Evolutionary conservation across 2,797 vertebrate genomes (phyloP).

Genomic region (Meriones psammophilus): DNA sequence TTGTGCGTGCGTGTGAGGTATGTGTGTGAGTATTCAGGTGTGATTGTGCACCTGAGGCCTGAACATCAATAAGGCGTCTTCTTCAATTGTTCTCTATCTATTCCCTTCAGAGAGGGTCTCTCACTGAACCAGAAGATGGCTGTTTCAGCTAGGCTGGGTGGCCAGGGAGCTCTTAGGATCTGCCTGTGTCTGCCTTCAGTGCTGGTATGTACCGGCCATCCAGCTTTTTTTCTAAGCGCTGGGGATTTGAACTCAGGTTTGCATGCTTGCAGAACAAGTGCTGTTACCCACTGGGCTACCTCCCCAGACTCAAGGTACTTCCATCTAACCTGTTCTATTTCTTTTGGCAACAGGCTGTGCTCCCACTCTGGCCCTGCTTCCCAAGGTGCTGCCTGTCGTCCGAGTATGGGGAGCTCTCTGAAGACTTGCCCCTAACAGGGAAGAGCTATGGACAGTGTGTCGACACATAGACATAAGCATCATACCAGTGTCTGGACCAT

Average conservation of each 20-base stretch:
- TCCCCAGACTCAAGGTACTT: background rate
- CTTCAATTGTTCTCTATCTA: background rate
- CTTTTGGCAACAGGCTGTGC: background rate
- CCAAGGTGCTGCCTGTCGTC: background rate
- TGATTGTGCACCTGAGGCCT: too few species aligned
- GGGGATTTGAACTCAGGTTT: background rate
- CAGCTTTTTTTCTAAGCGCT: background rate
- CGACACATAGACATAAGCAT: background rate
- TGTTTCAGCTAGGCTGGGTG: background rate
- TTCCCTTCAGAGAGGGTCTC: background rate
- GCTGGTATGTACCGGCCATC: background rate
- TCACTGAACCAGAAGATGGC: background rate
- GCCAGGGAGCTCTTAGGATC: background rate
- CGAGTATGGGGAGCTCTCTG: background rate
- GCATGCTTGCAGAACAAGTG: background rate
- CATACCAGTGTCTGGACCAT: slow-evolving; percentile 99
- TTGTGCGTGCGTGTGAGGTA: background rate
- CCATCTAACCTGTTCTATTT: background rate
- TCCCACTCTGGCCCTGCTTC: background rate
- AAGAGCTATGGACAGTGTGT: background rate
- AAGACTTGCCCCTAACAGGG: background rate
- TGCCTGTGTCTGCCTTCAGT: background rate
- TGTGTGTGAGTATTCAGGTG: background rate
- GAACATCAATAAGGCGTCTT: background rate
- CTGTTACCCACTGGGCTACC: background rate